These are phyloP conservation scores for Pelobates cultripes DNA, from an alignment of 2,797 vertebrate genomes.

Conservation along the genomic window DNA sequence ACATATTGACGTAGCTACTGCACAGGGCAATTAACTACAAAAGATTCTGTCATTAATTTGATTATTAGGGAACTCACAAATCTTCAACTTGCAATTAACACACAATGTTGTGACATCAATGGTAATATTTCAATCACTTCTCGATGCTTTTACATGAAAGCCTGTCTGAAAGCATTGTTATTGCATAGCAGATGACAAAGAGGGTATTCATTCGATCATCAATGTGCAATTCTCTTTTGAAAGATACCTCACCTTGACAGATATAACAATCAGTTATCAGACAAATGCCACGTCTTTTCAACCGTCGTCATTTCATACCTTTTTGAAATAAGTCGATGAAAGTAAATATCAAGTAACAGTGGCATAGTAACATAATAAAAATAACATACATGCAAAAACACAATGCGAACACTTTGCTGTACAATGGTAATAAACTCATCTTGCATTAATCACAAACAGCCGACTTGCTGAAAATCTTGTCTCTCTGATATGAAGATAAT, in stretches of 20 bases:
- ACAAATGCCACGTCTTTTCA: background rate
- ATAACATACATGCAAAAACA: background rate
- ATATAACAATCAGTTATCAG: background rate
- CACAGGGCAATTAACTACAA: conserved; percentile 2
- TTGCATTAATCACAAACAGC: conserved; percentile 3
- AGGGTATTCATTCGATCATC: background rate
- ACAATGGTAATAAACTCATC: conserved; percentile 16
- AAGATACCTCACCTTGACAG: background rate
- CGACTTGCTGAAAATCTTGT: conserved; percentile 12
- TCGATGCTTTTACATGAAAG: background rate
- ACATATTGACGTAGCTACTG: background rate
- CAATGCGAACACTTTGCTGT: background rate
- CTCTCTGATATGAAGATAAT: conserved; percentile 21
- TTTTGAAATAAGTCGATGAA: background rate
- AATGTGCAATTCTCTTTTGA: background rate
- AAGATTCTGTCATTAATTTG: conserved; percentile 4
- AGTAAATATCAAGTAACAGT: background rate
- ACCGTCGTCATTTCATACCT: background rate
- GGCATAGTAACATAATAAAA: too few relatives aligned
- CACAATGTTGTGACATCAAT: conserved; percentile 14
- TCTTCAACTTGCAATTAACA: conserved; percentile 23
- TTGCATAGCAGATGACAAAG: background rate
- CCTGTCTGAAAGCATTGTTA: background rate
- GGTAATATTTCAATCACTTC: conserved; percentile 6
- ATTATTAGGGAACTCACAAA: background rate